Evolutionary conservation across 2,888 invertebrate species (phyloP), one percentile per base, ranked within the genome.

Genomic region (Eupithecia pulchellata): DNA sequence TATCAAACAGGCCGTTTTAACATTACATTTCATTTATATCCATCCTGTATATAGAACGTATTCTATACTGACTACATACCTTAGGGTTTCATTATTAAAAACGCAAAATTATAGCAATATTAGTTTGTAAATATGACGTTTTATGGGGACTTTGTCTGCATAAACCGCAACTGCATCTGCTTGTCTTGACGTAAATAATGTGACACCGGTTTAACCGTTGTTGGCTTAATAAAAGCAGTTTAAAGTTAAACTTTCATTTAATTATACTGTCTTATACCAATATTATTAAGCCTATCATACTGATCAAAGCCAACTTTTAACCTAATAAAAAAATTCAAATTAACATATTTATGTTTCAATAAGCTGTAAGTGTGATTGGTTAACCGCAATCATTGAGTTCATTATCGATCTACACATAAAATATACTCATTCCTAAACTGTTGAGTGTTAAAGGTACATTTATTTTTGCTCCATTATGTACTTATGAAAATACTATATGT

Each of bases 1-100:
- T 89, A 83, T 79, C 77, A 79, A 72, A 77, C 70, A 75, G 79
- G 79, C 80, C 78, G 82, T 81, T 81, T 82, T 81, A 84, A 84
- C 83, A 82, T 79, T 77, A 79, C 76, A 78, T 83, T 82, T 69
- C 68, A 72, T 72, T 64, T 70, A 75, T 68, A 70, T 42, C 68
- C 36, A 68, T 63, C 65, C 47, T 55, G 69, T 34, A 61, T 61
- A 61, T 61, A 34, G 6, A 25, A 61, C 20, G 11, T 30, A 30
- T 9, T n/a, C n/a, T 25, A n/a, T 20, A 27, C 27, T 27, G 5
- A 17, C 17, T 29, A 27, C 17, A 11, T 29, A 17, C 42, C 11
- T 47, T 6, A 47, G 20, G 17, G 6, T 11, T 57, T 8, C 5
- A 57, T 57, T 6, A 4, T 55, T 27, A 29, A 57, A 29, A 29